Evolutionary conservation across 2,797 vertebrate species (phyloP), one percentile per base, ranked within the genome.

Genomic region (Alectoris magna): DNA sequence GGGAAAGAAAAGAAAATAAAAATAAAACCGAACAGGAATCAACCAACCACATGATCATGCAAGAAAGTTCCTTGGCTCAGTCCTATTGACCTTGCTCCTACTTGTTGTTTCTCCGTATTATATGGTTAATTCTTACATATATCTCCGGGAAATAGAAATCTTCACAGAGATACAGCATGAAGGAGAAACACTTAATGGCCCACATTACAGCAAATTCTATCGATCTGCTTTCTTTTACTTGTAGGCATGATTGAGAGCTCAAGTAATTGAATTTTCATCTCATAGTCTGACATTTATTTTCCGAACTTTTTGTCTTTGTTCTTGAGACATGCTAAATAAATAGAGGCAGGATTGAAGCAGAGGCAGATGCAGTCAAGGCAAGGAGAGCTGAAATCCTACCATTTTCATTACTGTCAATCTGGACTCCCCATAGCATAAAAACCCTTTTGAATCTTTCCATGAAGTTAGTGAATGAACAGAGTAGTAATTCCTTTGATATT

Each of bases 251-350:
- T 92, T 97, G 97, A 98, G 96, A 93, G 93, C 80, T 89, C 84
- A 94, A 96, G 95, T 97, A 97, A 98, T 96, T 96, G 94, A 97
- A 94, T 96, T 96, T 97, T 97, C 89, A 96, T 97, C 96, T 95
- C 96, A 88, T 91, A 95, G 93, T 83, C 88, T 95, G 96, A 96
- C 93, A 82, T 97, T 97, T 96, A 96, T 91, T 97, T 97, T 96
- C 84, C 85, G 71, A 74, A 27, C 82, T 73, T 85, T 78, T 91
- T 66, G 83, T 81, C 39, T 84, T 90, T 94, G 64, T 97, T 93
- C 94, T 93, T 70, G n/a, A 93, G 78, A 93, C 77, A 94, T 90
- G 84, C 44, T 94, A 92, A 96, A 60, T 88, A 97, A 96, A 95
- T 72, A 96, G 91, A 95, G 43, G 48, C 73, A 44, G 81, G 71